phyloP scores from a whole-genome alignment of 2,113 vertebrate genomes.

The Ophiodon elongatus region DNA sequence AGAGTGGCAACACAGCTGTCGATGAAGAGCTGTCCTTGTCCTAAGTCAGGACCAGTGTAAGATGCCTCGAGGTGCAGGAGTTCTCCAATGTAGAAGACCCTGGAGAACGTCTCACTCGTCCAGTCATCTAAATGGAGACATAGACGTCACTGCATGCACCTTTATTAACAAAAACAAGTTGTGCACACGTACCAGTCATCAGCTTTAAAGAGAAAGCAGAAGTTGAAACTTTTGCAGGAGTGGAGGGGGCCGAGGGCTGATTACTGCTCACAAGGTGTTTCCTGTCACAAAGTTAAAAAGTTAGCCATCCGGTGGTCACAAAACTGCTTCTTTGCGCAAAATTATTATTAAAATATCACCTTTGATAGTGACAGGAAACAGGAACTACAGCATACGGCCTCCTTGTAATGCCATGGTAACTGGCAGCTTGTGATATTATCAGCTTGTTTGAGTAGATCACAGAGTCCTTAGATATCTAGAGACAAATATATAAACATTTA shows the following conservation, averaged over 20 bases:
- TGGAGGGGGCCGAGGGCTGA: neutral
- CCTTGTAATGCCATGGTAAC: conserved; percentile 35
- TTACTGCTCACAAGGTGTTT: conserved; percentile 50
- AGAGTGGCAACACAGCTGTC: conserved; percentile 66
- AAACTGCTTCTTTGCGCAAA: neutral
- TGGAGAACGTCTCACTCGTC: conserved; percentile 24
- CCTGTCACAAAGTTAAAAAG: conserved; percentile 31
- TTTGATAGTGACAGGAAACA: conserved; percentile 67
- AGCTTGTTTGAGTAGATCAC: conserved; percentile 61
- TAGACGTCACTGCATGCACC: neutral
- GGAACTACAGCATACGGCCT: conserved; percentile 13
- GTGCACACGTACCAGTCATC: conserved; percentile 39
- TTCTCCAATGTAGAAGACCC: conserved; percentile 48
- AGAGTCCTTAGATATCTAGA: conserved; percentile 39
- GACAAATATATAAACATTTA: neutral
- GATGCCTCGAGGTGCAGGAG: conserved; percentile 51
- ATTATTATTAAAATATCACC: neutral
- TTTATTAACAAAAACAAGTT: neutral
- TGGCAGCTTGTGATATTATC: no score
- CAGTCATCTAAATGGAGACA: conserved; percentile 55
- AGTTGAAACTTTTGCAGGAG: neutral
- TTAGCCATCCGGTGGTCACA: neutral
- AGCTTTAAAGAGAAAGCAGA: conserved; percentile 54
- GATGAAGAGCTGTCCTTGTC: conserved; percentile 24
- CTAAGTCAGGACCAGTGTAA: conserved; percentile 25